phyloP scores from a whole-genome alignment of 2,113 vertebrate species.

The Dicerorhinus sumatrensis region DNA sequence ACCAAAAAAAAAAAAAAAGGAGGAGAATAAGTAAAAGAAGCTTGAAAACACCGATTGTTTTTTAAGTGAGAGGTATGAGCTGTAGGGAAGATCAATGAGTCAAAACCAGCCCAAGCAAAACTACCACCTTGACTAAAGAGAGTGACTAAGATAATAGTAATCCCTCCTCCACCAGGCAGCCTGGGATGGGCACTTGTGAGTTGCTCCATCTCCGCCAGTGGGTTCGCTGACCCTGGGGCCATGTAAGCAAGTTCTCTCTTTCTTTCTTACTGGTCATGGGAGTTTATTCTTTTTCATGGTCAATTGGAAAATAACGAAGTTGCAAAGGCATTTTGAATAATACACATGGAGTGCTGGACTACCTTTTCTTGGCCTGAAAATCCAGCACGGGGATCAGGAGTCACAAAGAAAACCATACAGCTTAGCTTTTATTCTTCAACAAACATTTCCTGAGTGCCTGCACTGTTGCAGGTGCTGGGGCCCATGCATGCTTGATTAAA shows the following conservation, averaged over 20 bases:
- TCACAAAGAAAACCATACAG: background rate
- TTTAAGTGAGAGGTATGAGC: background rate
- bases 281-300: slow-evolving; percentile 82
- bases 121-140: slow-evolving; percentile 50
- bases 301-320: slow-evolving; percentile 80
- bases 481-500: slow-evolving; percentile 36
- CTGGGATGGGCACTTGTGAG: slow-evolving; percentile 57
- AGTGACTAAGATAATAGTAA: slow-evolving; percentile 16
- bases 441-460: background rate
- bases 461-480: background rate
- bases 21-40: background rate
- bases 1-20: background rate
- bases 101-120: background rate
- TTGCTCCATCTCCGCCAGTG: slow-evolving; percentile 53
- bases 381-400: slow-evolving; percentile 59
- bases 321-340: slow-evolving; percentile 67
- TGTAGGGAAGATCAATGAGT: slow-evolving; percentile 9
- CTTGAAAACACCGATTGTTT: background rate
- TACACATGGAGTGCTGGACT: slow-evolving; percentile 66
- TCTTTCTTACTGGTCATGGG: slow-evolving; percentile 71
- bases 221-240: slow-evolving; percentile 76
- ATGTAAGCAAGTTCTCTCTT: background rate
- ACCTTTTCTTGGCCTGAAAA: slow-evolving; percentile 64
- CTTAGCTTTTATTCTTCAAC: background rate
- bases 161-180: slow-evolving; percentile 44